Evolutionary conservation across 2,888 invertebrate species (phyloP).

Genomic region (Gortyna flavago): DNA sequence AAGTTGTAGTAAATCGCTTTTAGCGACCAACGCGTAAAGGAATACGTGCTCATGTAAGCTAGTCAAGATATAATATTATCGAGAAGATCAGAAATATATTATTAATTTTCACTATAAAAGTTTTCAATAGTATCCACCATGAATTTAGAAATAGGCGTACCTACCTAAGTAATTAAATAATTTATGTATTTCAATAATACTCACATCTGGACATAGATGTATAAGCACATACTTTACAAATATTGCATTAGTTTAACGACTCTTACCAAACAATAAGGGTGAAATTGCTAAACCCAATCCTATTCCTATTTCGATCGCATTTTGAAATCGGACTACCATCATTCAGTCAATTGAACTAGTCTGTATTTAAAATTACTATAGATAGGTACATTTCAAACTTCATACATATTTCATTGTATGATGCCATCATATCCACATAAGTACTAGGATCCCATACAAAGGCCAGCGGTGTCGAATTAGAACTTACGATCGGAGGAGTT

Average conservation of each 20-base stretch:
- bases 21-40: constrained; percentile 1
- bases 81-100: background rate
- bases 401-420: background rate
- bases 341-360: background rate
- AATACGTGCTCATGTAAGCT: background rate
- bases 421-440: background rate
- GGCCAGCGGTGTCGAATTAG: background rate
- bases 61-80: background rate
- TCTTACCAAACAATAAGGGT: background rate
- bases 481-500: constrained; percentile 6
- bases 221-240: background rate
- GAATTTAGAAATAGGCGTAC: background rate
- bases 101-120: too few relatives aligned
- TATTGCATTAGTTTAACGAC: background rate
- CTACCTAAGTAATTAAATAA: background rate
- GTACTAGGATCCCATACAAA: constrained; percentile 7
- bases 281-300: background rate
- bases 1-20: background rate
- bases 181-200: background rate
- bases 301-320: background rate
- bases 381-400: background rate
- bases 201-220: background rate
- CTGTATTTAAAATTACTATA: too few relatives aligned
- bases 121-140: background rate
- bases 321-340: background rate